These are phyloP conservation scores for Pocillopora meandrina DNA, from an alignment of 92 coral and sea anemone genomes.

Conservation along the genomic window DNA sequence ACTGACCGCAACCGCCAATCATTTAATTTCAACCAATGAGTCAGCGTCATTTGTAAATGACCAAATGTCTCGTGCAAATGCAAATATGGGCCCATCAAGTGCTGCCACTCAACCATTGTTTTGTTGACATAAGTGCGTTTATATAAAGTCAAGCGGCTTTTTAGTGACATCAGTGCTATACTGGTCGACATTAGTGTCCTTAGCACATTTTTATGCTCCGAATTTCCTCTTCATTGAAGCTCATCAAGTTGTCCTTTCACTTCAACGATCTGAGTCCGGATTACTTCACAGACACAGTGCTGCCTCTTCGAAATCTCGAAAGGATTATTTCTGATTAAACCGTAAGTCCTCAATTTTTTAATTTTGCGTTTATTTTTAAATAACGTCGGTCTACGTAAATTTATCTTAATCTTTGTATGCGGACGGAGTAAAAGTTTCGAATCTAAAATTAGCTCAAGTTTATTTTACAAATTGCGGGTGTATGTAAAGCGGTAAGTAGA, in stretches of 20 bases:
- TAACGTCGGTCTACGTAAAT: constrained; percentile 10
- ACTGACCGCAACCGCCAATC: not conserved
- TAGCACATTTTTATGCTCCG: constrained; percentile 8
- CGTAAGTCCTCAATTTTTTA: constrained; percentile 19
- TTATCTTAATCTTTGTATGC: constrained; percentile 39
- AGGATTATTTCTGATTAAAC: not conserved
- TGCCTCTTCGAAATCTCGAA: too few species aligned
- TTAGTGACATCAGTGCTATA: constrained; percentile 42
- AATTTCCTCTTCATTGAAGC: constrained; percentile 24
- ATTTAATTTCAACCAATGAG: not conserved
- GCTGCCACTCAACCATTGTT: constrained; percentile 15
- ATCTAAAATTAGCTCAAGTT: constrained; percentile 29
- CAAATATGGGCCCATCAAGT: constrained; percentile 1
- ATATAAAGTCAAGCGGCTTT: constrained; percentile 11
- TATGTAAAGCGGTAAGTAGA: too few species aligned
- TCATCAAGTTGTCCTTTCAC: not conserved
- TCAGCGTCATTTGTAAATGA: not conserved
- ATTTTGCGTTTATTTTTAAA: constrained; percentile 28
- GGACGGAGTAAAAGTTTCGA: constrained; percentile 12
- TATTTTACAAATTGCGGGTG: constrained; percentile 24
- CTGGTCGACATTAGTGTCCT: not conserved
- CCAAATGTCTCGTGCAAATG: constrained; percentile 23
- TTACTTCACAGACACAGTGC: too few species aligned
- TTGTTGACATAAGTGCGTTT: constrained; percentile 7
- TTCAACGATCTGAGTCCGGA: not conserved